Conservation (phyloP, 2,113 vertebrate species). For the Acrocephalus kingi region DNA sequence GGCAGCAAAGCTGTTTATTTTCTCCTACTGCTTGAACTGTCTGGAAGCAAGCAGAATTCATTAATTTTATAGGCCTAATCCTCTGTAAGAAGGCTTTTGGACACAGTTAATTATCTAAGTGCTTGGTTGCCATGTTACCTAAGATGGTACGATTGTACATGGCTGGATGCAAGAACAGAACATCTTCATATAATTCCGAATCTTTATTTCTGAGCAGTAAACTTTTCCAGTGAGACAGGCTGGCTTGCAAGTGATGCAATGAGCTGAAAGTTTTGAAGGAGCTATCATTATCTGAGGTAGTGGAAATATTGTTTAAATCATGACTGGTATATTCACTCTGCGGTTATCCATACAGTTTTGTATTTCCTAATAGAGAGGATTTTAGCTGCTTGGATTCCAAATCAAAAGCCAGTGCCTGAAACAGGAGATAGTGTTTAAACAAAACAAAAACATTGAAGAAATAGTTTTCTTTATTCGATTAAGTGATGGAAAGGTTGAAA, state of each 20-base stretch:
- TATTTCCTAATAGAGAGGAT: not conserved
- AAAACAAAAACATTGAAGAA: not conserved
- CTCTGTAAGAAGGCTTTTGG: conserved; percentile 23
- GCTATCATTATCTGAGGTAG: not conserved
- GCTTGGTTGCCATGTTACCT: not conserved
- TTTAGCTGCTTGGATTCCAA: not conserved
- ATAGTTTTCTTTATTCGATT: not conserved
- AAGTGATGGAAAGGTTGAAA: not conserved
- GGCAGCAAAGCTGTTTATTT: conserved; percentile 23
- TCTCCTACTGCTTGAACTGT: not conserved
- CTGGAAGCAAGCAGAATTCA: conserved; percentile 11
- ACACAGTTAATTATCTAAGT: not conserved
- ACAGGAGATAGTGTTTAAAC: not conserved
- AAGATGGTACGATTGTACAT: not conserved
- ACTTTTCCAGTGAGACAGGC: not conserved
- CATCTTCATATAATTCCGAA: not conserved
- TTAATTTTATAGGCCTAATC: conserved; percentile 24
- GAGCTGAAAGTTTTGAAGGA: not conserved
- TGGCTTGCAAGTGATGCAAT: not conserved
- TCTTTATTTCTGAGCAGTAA: not conserved
- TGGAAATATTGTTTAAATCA: not conserved
- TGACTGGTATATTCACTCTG: not conserved
- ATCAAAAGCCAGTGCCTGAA: not conserved
- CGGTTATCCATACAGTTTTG: not conserved
- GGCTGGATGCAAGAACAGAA: not conserved